Base-by-base conservation (phyloP, 2,113 vertebrate genomes). In the Cheilinus undulatus region DNA sequence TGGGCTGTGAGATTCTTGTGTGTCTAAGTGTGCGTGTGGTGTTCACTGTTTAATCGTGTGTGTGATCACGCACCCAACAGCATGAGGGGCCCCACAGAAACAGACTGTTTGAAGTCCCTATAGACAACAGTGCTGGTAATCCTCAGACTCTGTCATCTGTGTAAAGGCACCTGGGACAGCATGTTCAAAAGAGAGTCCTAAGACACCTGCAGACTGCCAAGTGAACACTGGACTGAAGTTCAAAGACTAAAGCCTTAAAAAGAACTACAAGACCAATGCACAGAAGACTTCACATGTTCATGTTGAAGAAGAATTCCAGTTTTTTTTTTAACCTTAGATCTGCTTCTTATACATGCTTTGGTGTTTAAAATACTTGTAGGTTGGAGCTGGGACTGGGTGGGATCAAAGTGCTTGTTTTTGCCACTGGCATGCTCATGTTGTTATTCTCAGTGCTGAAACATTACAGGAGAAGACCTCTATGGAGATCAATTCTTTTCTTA, bases 1-100 rank as follows among this genome's bases (percentile, higher is more conserved):
- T 66, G 22, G 63, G 45, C 68, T 81, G 78, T 65, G 62, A 78
- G 76, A 46, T 32, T 22, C 28, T 5, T 56, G 42, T 53, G 17
- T 45, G 13, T 73, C 36, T 52, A 23, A n/a, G 11, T 36, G 5
- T 24, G 32, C 12, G 7, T 50, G 50, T 48, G 22, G 36, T 19
- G 32, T 36, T 66, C 3, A 5, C 45, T 58, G 76, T 76, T 73
- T 53, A 61, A 79, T 69, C 10, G 22, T 32, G 62, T 49, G 64
- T 82, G 80, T 79, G 74, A 79, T 69, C 45, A 36, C 22, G 49
- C 54, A 62, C 24, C 75, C 49, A 4, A 57, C 63, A 3, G 61
- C 5, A 3, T 70, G 20, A 12, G 38, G 34, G 77, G 52, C 52
- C 68, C 70, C 1, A 27, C 42, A 66, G 43, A 50, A 74, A 53